Percentiles rank a stretch among this genome's conserved stretches.
These are phyloP conservation scores for Semnornis frantzii DNA, from an alignment of 2,113 vertebrate genomes.

Conservation along the genomic window DNA sequence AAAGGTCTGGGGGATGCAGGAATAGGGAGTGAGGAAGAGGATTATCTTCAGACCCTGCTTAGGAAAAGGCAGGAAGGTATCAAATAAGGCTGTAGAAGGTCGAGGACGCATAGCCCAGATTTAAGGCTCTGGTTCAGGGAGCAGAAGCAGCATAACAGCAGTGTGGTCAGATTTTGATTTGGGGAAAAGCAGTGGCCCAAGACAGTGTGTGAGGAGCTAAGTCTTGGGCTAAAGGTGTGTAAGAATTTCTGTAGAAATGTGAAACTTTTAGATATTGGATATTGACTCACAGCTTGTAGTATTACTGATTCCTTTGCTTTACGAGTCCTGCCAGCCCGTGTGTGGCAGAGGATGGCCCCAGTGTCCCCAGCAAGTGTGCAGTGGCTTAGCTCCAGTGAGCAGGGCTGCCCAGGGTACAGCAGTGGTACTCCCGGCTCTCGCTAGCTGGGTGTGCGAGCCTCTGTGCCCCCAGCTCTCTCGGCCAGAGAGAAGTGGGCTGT, in stretches of 20 bases:
- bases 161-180: no score
- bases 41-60: neutral
- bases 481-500: no score
- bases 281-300: rapidly evolving
- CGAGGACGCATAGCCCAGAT: rapidly evolving
- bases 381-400: rapidly evolving
- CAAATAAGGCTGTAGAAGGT: neutral
- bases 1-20: neutral
- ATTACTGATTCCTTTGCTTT: neutral
- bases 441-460: no score
- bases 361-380: no score
- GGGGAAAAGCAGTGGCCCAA: neutral
- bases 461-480: neutral
- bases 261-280: rapidly evolving
- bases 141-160: no score
- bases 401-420: no score
- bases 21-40: neutral
- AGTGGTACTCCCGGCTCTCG: neutral
- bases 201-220: neutral
- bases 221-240: neutral
- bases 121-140: neutral
- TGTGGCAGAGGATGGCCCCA: rapidly evolving
- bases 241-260: neutral
- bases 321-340: rapidly evolving
- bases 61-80: neutral